These are phyloP conservation scores for Coecobrya sp. DNA, from an alignment of 2,888 invertebrate genomes.

Conservation along the genomic window DNA sequence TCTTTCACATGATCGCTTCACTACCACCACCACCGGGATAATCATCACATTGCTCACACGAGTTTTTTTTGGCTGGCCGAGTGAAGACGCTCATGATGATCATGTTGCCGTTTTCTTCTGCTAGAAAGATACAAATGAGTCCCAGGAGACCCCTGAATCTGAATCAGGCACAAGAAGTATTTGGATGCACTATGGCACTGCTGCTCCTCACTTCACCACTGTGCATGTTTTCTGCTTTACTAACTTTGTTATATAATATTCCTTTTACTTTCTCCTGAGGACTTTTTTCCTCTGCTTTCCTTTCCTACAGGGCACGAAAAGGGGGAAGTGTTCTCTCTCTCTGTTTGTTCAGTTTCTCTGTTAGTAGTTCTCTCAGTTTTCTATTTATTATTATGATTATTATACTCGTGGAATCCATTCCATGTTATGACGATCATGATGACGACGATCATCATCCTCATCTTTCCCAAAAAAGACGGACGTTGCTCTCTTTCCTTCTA, in stretches of 20 bases:
- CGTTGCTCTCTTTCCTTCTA: background rate
- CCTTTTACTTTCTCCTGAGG: background rate
- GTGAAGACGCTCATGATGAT: constrained; percentile 4
- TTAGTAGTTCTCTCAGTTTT: background rate
- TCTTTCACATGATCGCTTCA: background rate
- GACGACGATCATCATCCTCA: background rate
- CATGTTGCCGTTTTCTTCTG: background rate
- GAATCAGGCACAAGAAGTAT: background rate
- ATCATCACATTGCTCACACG: background rate
- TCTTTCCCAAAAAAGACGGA: background rate
- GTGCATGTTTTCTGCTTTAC: background rate
- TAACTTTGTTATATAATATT: background rate
- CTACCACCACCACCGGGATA: background rate
- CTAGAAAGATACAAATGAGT: constrained; percentile 19
- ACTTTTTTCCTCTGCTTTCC: background rate
- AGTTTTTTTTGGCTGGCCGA: background rate
- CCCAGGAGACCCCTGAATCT: constrained; percentile 4
- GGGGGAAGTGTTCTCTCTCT: background rate
- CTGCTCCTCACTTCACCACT: no score
- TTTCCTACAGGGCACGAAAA: no score
- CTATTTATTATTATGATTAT: constrained; percentile 23
- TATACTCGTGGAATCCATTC: background rate
- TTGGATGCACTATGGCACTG: no score
- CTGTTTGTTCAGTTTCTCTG: background rate
- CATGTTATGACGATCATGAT: background rate